Percentiles rank a stretch among this genome's conserved stretches.
phyloP scores from a whole-genome alignment of 2,797 vertebrate genomes.

The Pogonophryne albipinna region DNA sequence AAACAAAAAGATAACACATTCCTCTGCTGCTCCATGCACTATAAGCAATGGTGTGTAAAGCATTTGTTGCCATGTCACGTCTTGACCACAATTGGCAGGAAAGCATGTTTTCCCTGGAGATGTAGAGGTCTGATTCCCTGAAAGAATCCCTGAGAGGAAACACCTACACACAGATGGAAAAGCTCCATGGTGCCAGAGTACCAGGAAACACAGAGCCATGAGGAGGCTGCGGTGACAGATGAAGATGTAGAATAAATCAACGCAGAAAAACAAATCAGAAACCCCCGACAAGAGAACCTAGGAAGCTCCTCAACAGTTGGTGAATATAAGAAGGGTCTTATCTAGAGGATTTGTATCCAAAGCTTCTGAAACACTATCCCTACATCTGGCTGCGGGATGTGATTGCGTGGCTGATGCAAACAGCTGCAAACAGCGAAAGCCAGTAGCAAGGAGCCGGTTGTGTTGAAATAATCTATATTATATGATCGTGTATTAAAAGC shows the following conservation, averaged over 20 bases:
- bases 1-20: neutral
- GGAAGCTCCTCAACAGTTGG: neutral
- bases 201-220: neutral
- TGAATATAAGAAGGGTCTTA: neutral
- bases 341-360: neutral
- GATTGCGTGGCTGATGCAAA: neutral
- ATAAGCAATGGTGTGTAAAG: neutral
- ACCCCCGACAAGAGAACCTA: neutral
- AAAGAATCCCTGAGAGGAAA: slow-evolving; percentile 5
- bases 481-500: no score
- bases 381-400: neutral
- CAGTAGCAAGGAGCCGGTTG: no score
- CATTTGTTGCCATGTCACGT: slow-evolving; percentile 25
- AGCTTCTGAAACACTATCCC: neutral
- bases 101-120: neutral
- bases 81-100: neutral
- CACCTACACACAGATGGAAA: neutral
- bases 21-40: neutral
- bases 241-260: slow-evolving; percentile 13
- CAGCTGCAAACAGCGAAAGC: no score
- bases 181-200: neutral
- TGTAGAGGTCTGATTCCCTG: neutral
- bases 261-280: neutral
- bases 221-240: slow-evolving; percentile 11
- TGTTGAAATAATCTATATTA: no score